Evolutionary conservation across 2,113 vertebrate species (phyloP), one percentile per base, ranked within the genome.

Genomic region (Globicephala melas): DNA sequence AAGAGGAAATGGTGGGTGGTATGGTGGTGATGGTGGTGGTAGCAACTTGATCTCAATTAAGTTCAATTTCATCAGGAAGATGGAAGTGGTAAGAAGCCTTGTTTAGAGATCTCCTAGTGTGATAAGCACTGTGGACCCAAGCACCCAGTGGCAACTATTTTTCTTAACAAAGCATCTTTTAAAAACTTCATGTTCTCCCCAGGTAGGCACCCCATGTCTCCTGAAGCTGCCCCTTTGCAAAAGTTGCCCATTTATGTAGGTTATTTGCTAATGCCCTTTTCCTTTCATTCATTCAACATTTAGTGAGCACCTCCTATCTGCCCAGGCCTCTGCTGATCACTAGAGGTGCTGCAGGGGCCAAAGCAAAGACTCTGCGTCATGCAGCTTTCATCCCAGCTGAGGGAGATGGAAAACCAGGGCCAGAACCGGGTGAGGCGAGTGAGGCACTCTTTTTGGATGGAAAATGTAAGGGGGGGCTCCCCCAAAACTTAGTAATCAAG

Each of bases 1-100:
- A 86, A 96, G 89, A 73, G 95, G 97, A 95, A 97, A 94, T 5
- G 28, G 96, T 95, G 89, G 96, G 89, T 10, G 63, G 33, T 7
- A 6, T 7, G 55, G 68, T 28, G 2, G 73, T 55, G 20, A 10
- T 2, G 8, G 21, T 33, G n/a, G 62, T 36, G 44, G 26, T 4
- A 82, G 83, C 91, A 87, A 23, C 50, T 25, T 89, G 88, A 92
- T 95, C 88, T 94, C 88, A 74, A 63, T 85, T 63, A 85, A 62
- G 47, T 18, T 68, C 18, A 44, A 53, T 58, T 86, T 94, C 41
- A 63, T 55, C 33, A 4, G n/a, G 65, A 95, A 94, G 96, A 31
- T 95, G 96, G 91, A 95, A 91, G 82, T 44, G 93, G 92, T 60
- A 62, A 83, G 20, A 44, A 33, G 9, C 55, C 74, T 44, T 1